Conservation (phyloP, 92 coral and sea anemone species). For the Epizoanthus rinbou region DNA sequence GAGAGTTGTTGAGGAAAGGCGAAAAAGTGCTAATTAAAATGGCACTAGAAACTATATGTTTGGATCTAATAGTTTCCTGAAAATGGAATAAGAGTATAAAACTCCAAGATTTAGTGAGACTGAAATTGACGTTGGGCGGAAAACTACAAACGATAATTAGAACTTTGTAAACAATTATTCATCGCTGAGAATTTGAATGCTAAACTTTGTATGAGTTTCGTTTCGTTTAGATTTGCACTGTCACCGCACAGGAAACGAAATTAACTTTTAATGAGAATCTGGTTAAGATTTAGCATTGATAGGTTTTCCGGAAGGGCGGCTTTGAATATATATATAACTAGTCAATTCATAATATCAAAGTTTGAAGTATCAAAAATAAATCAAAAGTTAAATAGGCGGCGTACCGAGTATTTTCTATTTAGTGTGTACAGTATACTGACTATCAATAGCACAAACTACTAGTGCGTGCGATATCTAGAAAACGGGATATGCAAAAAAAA, state of each 20-base stretch:
- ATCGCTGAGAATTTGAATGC: background rate
- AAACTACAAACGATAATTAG: constrained; percentile 36
- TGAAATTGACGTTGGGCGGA: constrained; percentile 24
- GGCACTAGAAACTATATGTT: constrained; percentile 25
- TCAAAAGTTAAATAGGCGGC: background rate
- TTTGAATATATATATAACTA: constrained; percentile 11
- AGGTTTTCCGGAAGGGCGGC: constrained; percentile 30
- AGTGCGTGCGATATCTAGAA: background rate
- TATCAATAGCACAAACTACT: background rate
- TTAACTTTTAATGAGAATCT: constrained; percentile 34
- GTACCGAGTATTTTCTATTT: background rate
- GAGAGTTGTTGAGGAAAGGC: background rate
- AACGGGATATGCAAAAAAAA: background rate
- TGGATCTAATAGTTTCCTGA: constrained; percentile 42
- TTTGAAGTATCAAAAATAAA: background rate
- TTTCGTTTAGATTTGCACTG: constrained; percentile 18
- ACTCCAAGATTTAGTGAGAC: constrained; percentile 37
- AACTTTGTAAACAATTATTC: background rate
- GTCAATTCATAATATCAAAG: background rate
- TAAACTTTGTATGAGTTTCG: constrained; percentile 15
- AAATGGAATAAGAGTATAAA: constrained; percentile 36
- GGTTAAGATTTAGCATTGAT: constrained; percentile 13
- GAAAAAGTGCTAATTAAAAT: constrained; percentile 27
- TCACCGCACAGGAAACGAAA: constrained; percentile 34
- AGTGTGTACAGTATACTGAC: background rate